Conservation (phyloP, 2,113 vertebrate genomes). For the Piaya cayana region DNA sequence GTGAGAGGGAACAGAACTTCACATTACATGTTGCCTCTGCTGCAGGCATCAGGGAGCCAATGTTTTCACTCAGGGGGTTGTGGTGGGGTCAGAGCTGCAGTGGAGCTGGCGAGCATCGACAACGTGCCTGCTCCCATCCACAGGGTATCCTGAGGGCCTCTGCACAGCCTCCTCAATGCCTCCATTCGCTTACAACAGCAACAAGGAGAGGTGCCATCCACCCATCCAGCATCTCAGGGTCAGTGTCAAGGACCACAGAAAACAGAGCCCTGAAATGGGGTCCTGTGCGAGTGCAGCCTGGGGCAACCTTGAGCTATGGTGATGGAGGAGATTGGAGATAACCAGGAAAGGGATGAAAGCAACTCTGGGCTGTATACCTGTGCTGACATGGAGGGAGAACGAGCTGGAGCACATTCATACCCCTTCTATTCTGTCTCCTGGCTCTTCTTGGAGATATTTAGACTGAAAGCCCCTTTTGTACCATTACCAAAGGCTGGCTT, state of each 20-base stretch:
- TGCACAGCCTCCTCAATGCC: neutral
- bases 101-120: rapidly evolving
- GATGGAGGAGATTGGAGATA: neutral
- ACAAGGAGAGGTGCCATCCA: neutral
- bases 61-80: rapidly evolving
- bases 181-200: rapidly evolving
- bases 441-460: neutral
- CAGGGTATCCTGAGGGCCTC: neutral
- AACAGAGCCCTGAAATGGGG: neutral
- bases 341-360: rapidly evolving
- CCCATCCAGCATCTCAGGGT: neutral
- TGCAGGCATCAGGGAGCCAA: neutral
- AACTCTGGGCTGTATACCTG: neutral
- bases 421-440: neutral
- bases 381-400: neutral
- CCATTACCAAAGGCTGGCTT: neutral
- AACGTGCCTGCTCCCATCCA: rapidly evolving
- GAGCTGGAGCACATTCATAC: neutral
- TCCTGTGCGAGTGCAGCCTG: neutral
- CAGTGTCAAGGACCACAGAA: rapidly evolving
- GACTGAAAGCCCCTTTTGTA: constrained; percentile 63
- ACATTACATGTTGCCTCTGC: neutral
- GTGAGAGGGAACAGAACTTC: neutral
- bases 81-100: neutral
- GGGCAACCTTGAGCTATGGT: rapidly evolving